Percentiles rank a stretch among this genome's conserved stretches.
These are phyloP conservation scores for Eristalis arbustorum DNA, from an alignment of 2,888 invertebrate species.

Conservation along the genomic window DNA sequence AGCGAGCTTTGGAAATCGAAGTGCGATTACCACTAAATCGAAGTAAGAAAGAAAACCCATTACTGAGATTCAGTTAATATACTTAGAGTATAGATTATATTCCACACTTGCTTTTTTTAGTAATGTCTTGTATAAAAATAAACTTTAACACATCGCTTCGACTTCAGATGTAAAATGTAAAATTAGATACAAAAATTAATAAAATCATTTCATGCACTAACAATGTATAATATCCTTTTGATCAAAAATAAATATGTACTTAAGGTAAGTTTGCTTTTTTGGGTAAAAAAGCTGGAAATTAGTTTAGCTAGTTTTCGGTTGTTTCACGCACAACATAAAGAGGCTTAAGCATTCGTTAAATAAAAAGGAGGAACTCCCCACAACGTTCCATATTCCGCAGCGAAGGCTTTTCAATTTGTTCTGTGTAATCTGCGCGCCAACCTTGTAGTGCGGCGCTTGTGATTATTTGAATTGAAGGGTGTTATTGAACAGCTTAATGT, in stretches of 20 bases:
- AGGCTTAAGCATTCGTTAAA: conserved; percentile 41
- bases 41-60: not conserved
- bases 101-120: conserved; percentile 21
- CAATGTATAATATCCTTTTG: not conserved
- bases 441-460: conserved; percentile 67
- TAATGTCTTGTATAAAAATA: conserved; percentile 57
- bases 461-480: conserved; percentile 58
- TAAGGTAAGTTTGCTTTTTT: not conserved
- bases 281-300: conserved; percentile 16
- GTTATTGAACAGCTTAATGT: not conserved
- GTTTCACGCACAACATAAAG: not conserved
- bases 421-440: conserved; percentile 18
- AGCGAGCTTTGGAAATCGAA: not conserved
- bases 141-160: conserved; percentile 47
- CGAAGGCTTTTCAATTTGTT: conserved; percentile 22
- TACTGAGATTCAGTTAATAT: not conserved
- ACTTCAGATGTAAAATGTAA: conserved; percentile 26
- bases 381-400: conserved; percentile 25
- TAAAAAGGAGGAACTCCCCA: too few relatives aligned
- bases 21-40: conserved; percentile 24
- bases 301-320: conserved; percentile 36
- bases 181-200: conserved; percentile 55
- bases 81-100: conserved; percentile 26
- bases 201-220: conserved; percentile 5
- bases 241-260: not conserved